phyloP scores from a whole-genome alignment of 2,797 vertebrate species.

The Enoplosus armatus region DNA sequence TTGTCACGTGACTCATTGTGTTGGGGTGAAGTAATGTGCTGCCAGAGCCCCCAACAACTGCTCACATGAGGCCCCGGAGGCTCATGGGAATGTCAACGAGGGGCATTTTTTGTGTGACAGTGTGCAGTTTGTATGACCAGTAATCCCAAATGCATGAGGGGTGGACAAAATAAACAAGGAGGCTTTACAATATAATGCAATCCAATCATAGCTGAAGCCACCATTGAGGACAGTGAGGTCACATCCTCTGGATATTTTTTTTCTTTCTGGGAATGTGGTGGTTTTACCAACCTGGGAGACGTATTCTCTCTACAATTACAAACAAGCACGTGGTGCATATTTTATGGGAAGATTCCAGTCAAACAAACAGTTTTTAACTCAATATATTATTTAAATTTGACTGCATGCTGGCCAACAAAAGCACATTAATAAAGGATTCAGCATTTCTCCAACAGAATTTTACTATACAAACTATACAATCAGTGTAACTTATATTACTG shows the following conservation, averaged over 20 bases:
- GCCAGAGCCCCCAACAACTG: slow-evolving; percentile 2
- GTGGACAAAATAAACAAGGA: neutral
- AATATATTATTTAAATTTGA: neutral
- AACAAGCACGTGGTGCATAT: neutral
- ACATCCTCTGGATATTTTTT: neutral
- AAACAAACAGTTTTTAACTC: neutral
- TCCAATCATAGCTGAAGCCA: neutral
- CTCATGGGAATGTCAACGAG: slow-evolving; percentile 35
- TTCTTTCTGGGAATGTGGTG: neutral
- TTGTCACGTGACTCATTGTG: slow-evolving; percentile 36
- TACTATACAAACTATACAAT: too few relatives aligned
- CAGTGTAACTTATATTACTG: neutral
- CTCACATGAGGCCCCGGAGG: slow-evolving; percentile 26
- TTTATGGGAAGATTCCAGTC: neutral
- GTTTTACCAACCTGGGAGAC: neutral
- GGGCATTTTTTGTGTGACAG: neutral
- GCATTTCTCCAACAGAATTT: neutral
- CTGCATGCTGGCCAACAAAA: neutral
- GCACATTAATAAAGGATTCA: neutral
- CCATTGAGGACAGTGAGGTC: neutral
- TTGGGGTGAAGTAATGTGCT: slow-evolving; percentile 12
- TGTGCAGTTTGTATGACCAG: neutral
- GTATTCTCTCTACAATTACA: neutral
- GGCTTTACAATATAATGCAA: neutral
- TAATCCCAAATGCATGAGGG: slow-evolving; percentile 1